Conservation (phyloP, 1,140 invertebrate genomes). For the Aradophagus sp. region DNA sequence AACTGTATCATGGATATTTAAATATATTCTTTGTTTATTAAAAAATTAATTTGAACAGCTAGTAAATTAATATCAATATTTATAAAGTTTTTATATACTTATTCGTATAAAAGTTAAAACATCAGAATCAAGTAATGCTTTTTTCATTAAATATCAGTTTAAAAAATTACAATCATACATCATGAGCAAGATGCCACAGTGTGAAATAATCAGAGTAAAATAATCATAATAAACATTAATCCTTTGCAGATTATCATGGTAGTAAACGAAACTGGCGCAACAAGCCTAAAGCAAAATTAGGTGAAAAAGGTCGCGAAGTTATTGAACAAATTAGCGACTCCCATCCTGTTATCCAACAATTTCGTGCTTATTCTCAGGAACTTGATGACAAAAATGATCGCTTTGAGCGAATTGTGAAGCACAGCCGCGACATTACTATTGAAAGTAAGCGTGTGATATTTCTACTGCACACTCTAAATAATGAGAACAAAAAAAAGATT, state of each 20-base stretch:
- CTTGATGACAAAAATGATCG: conserved; percentile 89
- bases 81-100: too few species aligned
- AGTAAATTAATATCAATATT: too few species aligned
- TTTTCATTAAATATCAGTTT: too few species aligned
- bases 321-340: conserved; percentile 74
- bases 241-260: conserved; percentile 21
- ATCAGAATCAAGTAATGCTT: too few species aligned
- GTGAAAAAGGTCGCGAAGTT: conserved; percentile 66
- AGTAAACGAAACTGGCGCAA: conserved; percentile 40
- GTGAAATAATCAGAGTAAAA: too few species aligned
- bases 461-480: conserved; percentile 84
- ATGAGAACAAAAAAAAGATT: conserved; percentile 76
- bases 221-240: background rate
- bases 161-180: too few species aligned
- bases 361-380: conserved; percentile 80
- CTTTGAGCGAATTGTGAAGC: conserved; percentile 88
- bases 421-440: conserved; percentile 91
- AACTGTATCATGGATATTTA: too few species aligned
- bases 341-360: conserved; percentile 80
- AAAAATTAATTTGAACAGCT: too few species aligned
- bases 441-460: conserved; percentile 94
- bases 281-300: conserved; percentile 63
- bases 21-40: too few species aligned
- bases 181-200: too few species aligned
- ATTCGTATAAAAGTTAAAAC: too few species aligned